Base-by-base conservation (phyloP, 2,113 vertebrate species). In the Cephalopholis sonnerati region DNA sequence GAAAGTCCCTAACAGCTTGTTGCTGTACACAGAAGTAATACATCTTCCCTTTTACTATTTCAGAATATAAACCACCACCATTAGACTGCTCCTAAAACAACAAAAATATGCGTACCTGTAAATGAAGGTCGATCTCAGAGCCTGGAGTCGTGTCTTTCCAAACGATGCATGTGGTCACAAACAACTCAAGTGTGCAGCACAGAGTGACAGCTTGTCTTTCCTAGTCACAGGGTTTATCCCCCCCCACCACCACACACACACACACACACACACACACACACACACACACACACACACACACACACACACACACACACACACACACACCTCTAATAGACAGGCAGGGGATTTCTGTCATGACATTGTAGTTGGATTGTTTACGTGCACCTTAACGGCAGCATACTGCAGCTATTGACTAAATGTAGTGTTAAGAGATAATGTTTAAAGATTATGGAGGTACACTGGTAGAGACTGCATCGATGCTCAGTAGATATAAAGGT, bases 131-230 rank as follows among this genome's bases (percentile, higher is more conserved):
- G 17, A 10, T 63, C 24, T 73, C 48, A 18, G 13, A 61, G 29
- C 54, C 36, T 74, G 88, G n/a, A 53, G 67, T 3, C 48, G 36
- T 29, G 15, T 74, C 20, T 68, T 22, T 82, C 75, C 51, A 25
- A 48, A 58, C 17, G 62, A 82, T 25, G 63, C 72, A 61, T 27
- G 57, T 15, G 20, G 29, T 20, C 44, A 29, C 39, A 46, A n/a
- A 53, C 39, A 79, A 54, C 32, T 24, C 10, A 25, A 46, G n/a
- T 15, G 41, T 27, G 29, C 44, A 20, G 7, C 62, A 44, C 81
- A 84, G 81, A 68, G 11, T 71, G 79, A 57, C 86, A 87, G 85
- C 66, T 83, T 79, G 81, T 53, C 62, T 74, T 32, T 65, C 84
- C 53, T n/a, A 29, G 18, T 27, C 51, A 71, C 74, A 77, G 67